These are phyloP conservation scores for Scaptomyza graminum DNA, from an alignment of 1,140 invertebrate species.

Conservation along the genomic window DNA sequence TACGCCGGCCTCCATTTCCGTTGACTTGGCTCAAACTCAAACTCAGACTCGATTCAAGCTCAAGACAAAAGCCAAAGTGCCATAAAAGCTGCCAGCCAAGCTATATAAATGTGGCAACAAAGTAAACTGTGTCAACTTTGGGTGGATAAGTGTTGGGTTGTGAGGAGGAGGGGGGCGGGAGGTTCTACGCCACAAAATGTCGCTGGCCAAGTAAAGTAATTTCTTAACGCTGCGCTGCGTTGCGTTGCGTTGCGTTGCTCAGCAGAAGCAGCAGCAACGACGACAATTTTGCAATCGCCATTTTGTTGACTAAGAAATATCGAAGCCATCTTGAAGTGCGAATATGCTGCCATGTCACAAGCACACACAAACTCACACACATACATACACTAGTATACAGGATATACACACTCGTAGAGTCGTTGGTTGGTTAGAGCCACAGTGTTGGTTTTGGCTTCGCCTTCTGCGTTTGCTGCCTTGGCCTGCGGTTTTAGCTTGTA, in stretches of 20 bases:
- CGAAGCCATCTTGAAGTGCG: constrained; percentile 80
- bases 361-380: constrained; percentile 24
- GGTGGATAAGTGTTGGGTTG: constrained; percentile 12
- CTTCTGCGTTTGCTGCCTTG: constrained; percentile 41
- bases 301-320: constrained; percentile 82
- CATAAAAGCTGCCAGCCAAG: constrained; percentile 78
- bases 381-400: no score
- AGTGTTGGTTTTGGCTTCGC: constrained; percentile 55
- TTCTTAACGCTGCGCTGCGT: constrained; percentile 55
- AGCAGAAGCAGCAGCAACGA: constrained; percentile 32
- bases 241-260: constrained; percentile 27
- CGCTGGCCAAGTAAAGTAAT: constrained; percentile 57
- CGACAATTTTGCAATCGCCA: constrained; percentile 79
- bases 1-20: constrained; percentile 65
- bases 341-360: constrained; percentile 70
- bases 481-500: constrained; percentile 69
- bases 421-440: constrained; percentile 12
- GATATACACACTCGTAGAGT: constrained; percentile 39
- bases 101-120: constrained; percentile 82
- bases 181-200: constrained; percentile 57
- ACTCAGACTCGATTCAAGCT: constrained; percentile 58
- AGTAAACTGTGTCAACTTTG: constrained; percentile 79
- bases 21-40: constrained; percentile 37
- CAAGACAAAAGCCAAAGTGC: constrained; percentile 79
- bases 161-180: not conserved